phyloP scores from a whole-genome alignment of 2,888 invertebrate species.

The Drosophila hamatofila region DNA sequence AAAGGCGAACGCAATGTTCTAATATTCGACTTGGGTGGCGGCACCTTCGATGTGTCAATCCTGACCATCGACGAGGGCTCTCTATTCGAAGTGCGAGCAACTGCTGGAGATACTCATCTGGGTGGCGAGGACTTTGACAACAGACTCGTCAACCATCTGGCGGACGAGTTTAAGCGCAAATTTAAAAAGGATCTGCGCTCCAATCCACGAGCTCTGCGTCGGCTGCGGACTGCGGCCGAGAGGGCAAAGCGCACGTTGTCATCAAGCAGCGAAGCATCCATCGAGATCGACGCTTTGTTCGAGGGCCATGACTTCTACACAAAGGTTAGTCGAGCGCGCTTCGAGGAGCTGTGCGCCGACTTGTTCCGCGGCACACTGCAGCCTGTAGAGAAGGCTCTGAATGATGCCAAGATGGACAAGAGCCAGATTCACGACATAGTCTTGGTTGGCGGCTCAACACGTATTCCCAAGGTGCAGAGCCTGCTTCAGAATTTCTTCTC shows the following conservation, averaged over 20 bases:
- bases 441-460: conserved; percentile 92
- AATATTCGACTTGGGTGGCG: conserved; percentile 89
- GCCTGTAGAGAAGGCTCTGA: conserved; percentile 92
- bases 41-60: conserved; percentile 98
- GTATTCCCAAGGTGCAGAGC: conserved; percentile 92
- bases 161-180: conserved; percentile 94
- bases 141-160: conserved; percentile 93
- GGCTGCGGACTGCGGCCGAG: conserved; percentile 91
- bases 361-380: conserved; percentile 90
- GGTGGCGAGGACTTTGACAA: conserved; percentile 96
- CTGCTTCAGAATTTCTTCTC: conserved; percentile 91
- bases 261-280: conserved; percentile 90
- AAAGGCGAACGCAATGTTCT: conserved; percentile 92
- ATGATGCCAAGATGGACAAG: conserved; percentile 92
- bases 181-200: conserved; percentile 89
- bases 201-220: conserved; percentile 89
- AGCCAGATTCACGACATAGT: conserved; percentile 91
- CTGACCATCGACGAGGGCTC: conserved; percentile 96
- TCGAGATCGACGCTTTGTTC: conserved; percentile 91
- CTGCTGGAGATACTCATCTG: conserved; percentile 97
- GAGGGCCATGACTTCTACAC: conserved; percentile 91
- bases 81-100: conserved; percentile 96
- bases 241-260: conserved; percentile 91
- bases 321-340: conserved; percentile 90
- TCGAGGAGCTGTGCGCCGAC: conserved; percentile 91